Conservation (phyloP, 2,797 vertebrate genomes). For the Austrolebias charrua region DNA sequence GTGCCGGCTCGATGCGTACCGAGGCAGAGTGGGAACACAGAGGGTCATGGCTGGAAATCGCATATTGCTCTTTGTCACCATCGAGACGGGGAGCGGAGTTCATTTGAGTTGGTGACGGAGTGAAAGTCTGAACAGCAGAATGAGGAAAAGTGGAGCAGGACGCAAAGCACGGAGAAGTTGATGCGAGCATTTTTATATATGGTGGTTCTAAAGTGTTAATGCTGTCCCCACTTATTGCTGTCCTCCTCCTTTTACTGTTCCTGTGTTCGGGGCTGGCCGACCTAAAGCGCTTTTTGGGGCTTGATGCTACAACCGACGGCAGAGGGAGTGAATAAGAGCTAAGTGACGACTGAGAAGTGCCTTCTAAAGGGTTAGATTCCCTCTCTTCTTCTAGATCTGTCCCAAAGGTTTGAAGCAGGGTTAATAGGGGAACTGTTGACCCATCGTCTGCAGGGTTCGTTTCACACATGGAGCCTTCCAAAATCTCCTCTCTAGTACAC, state of each 20-base stretch:
- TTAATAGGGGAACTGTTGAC: background rate
- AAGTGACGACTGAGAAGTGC: background rate
- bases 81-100: background rate
- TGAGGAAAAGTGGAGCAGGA: constrained; percentile 15
- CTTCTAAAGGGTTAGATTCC: constrained; percentile 3
- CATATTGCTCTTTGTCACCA: background rate
- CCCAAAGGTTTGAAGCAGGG: background rate
- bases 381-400: constrained; percentile 4
- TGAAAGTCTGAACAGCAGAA: constrained; percentile 26
- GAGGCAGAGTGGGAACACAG: constrained; percentile 57
- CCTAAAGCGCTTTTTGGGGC: constrained; percentile 68
- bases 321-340: constrained; percentile 45
- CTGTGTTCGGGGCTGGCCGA: constrained; percentile 54
- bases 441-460: constrained; percentile 14
- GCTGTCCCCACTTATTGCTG: background rate
- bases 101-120: background rate
- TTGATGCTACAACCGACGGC: background rate
- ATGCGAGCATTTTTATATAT: background rate
- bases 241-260: constrained; percentile 64
- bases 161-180: constrained; percentile 1
- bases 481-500: constrained; percentile 21
- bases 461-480: constrained; percentile 19
- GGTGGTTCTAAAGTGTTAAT: constrained; percentile 3
- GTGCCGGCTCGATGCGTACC: constrained; percentile 65
- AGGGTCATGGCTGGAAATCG: constrained; percentile 38